Base-by-base conservation (phyloP, 2,797 vertebrate genomes). In the Vireo griseus region DNA sequence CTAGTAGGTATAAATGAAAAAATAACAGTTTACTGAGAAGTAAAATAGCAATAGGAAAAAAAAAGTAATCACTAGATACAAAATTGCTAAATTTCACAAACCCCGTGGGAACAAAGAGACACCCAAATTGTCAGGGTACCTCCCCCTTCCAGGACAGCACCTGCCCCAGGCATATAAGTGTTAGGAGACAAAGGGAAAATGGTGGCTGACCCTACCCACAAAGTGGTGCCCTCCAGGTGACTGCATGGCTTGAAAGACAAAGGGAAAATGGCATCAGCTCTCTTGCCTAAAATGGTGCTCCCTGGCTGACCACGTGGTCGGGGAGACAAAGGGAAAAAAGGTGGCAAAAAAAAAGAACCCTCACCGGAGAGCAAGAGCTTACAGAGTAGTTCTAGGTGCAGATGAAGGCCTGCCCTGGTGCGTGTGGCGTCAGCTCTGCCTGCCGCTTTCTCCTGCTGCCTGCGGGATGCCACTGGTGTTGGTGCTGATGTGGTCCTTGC, bases 61-160 rank as follows among this genome's bases (percentile, higher is more conserved):
- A 16, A 45, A 29, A 45, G 8, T 52, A 25, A 61, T 61, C 16
- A 8, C 2, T 45, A 45, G 24, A 52, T 52, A 68, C 6, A 45
- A 52, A 68, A 47, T 21, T 25, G 29, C 33, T 76, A 6, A 14
- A 40, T 54, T 51, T 76, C n/a, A 52, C 12, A 13, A 4, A 2
- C 33, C 10, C 7, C 10, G 4, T 10, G 29, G 13, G 29, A 29
- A 25, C 33, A 45, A n/a, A 28, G 39, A 14, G 47, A 39, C 22
- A 7, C 33, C 18, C 7, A 11, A 3, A 17, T 9, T 33, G 29
- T 39, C 7, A 24, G 22, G 24, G 19, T 16, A 4, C 11, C 1
- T 1, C 8, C 11, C 3, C 7, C 13, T 20, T 33, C 33, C 33
- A 26, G 4, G 16, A 28, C 0, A 0, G 18, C 11, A 1, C 6